Percentiles rank a stretch among this genome's conserved stretches.
These are phyloP conservation scores for Cyphomyrus discorhynchus DNA, from an alignment of 2,113 vertebrate genomes.

Conservation along the genomic window DNA sequence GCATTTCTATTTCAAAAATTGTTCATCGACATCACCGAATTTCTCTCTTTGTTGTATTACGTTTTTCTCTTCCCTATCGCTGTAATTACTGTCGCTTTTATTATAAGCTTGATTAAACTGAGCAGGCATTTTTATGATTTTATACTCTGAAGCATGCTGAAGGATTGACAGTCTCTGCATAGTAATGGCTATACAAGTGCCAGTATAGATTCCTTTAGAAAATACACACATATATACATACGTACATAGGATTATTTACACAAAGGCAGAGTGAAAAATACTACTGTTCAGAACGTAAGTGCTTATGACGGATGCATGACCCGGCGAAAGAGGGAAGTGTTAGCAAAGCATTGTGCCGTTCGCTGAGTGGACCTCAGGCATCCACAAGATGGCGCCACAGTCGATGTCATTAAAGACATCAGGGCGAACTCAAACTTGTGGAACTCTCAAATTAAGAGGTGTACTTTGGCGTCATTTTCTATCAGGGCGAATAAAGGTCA, in stretches of 20 bases:
- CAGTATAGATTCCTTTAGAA: neutral
- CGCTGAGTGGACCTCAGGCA: neutral
- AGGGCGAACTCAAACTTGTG: neutral
- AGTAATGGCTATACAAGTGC: conserved; percentile 7
- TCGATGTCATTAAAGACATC: neutral
- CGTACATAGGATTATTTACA: conserved; percentile 1
- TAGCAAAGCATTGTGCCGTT: neutral
- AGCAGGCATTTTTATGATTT: conserved; percentile 2
- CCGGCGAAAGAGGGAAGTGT: neutral
- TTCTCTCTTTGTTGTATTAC: neutral
- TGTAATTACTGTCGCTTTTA: neutral
- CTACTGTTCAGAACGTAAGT: neutral
- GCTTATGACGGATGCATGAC: neutral
- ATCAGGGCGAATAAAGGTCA: neutral
- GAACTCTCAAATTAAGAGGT: neutral
- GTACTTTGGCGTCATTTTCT: neutral
- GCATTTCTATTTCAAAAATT: neutral
- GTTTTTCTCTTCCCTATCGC: neutral
- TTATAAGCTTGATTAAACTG: neutral
- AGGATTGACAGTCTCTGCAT: conserved; percentile 6
- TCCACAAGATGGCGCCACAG: neutral
- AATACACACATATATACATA: neutral
- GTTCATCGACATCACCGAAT: neutral
- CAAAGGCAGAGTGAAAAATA: conserved; percentile 5
- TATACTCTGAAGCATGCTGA: conserved; percentile 3